Evolutionary conservation across 2,888 invertebrate species (phyloP).

Genomic region (Eilema depressum): DNA sequence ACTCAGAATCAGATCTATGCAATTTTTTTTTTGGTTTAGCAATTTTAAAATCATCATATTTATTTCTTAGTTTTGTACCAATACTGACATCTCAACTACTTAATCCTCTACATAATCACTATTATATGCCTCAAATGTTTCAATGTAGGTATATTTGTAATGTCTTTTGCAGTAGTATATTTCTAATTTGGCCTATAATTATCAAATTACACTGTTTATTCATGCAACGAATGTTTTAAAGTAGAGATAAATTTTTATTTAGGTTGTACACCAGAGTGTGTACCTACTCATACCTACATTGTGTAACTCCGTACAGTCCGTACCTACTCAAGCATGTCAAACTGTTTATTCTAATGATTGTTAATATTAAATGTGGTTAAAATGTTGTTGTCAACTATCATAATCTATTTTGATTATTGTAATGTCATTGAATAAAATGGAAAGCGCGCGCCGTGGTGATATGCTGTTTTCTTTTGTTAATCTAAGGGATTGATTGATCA

Average conservation of each 20-base stretch:
- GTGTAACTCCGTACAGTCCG: no score
- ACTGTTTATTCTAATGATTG: constrained; percentile 28
- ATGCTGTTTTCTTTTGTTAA: constrained; percentile 16
- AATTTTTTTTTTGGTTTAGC: no score
- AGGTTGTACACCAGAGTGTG: not conserved
- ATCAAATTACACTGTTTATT: not conserved
- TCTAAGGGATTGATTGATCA: not conserved
- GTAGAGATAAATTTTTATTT: not conserved
- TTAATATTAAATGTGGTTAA: constrained; percentile 41
- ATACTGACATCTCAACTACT: no score
- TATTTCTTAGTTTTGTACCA: no score
- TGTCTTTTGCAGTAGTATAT: not conserved
- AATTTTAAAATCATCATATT: no score
- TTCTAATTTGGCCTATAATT: not conserved
- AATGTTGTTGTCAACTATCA: constrained; percentile 43
- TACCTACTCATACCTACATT: not conserved
- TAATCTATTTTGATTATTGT: constrained; percentile 52
- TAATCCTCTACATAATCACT: no score
- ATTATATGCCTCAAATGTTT: no score
- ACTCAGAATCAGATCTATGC: not conserved
- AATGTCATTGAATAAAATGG: constrained; percentile 40
- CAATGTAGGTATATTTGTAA: not conserved
- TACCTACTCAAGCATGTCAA: not conserved
- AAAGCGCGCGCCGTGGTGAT: constrained; percentile 19
- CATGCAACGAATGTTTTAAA: not conserved